Evolutionary conservation across 2,797 vertebrate genomes (phyloP).

Genomic region (Myiothlypis chrysogaster): DNA sequence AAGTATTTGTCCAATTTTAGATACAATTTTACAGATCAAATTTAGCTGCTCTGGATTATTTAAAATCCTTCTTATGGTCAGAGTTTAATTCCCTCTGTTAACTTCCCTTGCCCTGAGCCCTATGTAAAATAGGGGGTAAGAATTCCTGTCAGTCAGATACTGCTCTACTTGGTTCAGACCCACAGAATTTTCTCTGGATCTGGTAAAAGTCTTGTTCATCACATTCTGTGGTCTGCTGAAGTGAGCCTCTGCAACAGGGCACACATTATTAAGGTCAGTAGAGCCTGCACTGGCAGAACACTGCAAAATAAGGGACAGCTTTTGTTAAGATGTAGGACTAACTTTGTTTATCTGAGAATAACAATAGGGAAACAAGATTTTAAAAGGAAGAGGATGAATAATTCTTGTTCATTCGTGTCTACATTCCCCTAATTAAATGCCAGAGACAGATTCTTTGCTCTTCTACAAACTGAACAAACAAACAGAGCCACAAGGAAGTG

Average conservation of each 20-base stretch:
- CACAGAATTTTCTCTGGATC: not conserved
- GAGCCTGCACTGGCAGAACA: not conserved
- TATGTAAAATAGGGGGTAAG: not conserved
- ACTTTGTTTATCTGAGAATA: not conserved
- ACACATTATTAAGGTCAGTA: not conserved
- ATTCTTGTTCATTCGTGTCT: not conserved
- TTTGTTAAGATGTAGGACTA: not conserved
- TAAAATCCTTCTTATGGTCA: not conserved
- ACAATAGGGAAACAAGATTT: not conserved
- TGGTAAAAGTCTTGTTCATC: not conserved
- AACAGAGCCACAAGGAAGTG: not conserved
- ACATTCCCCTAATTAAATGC: not conserved
- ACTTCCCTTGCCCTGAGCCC: not conserved
- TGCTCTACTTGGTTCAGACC: not conserved
- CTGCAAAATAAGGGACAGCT: not conserved
- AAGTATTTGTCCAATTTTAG: not conserved
- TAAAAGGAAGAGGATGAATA: not conserved
- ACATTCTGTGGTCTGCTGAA: not conserved
- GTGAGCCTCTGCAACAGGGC: not conserved
- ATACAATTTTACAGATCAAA: not conserved
- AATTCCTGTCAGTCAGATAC: not conserved
- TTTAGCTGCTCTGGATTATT: not conserved
- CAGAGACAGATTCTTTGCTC: not conserved
- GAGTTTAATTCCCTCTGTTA: not conserved
- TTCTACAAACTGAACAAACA: not conserved